These are phyloP conservation scores for Aphrocallistes beatrix DNA, from an alignment of 37 sponge, comb jelly and placozoan species.

Conservation along the genomic window DNA sequence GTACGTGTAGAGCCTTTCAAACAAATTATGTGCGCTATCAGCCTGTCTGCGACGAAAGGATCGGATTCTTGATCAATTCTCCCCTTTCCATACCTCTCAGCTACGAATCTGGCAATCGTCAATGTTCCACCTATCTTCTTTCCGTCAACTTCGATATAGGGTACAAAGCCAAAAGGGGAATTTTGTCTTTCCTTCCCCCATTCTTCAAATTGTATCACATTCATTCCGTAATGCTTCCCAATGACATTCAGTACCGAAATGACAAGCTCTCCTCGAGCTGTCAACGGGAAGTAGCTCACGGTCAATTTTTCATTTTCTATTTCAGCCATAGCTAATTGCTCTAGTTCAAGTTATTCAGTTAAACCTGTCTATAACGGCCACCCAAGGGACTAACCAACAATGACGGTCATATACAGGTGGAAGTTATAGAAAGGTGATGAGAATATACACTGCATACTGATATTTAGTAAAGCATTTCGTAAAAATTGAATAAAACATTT, in stretches of 20 bases:
- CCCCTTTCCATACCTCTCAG: constrained; percentile 38
- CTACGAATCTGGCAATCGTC: constrained; percentile 28
- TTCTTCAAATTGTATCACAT: neutral
- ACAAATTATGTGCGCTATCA: constrained; percentile 30
- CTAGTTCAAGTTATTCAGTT: no score
- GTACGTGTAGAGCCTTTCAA: neutral
- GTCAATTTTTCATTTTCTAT: neutral
- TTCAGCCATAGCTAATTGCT: no score
- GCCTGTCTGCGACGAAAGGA: constrained; percentile 32
- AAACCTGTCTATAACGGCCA: no score
- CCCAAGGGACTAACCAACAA: no score
- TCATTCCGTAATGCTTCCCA: neutral
- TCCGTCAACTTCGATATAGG: constrained; percentile 43
- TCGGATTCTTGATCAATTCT: constrained; percentile 21
- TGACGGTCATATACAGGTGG: no score
- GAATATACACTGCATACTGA: no score
- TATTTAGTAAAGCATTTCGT: no score
- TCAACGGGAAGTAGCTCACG: neutral
- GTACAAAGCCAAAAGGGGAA: constrained; percentile 34
- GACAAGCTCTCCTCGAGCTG: neutral
- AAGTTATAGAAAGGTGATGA: no score
- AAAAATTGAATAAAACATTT: no score
- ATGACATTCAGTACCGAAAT: neutral
- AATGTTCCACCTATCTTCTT: constrained; percentile 28
- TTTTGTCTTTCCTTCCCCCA: constrained; percentile 36